These are phyloP conservation scores for Zalophus californianus DNA, from an alignment of 2,797 vertebrate species.

Conservation along the genomic window DNA sequence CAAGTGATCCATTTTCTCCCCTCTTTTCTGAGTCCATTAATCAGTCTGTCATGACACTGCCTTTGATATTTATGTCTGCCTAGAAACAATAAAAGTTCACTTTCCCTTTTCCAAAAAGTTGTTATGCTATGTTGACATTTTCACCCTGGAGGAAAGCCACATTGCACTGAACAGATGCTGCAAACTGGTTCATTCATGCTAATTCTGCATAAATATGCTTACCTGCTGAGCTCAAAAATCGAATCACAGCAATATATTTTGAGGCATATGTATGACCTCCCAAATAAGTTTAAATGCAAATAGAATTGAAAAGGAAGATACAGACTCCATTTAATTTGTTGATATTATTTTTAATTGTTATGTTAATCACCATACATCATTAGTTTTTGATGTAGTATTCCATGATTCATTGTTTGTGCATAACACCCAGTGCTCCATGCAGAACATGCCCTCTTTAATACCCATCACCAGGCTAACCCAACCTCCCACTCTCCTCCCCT, in stretches of 20 bases:
- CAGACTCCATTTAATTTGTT: not conserved
- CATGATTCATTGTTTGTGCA: too few species aligned
- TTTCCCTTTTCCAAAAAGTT: conserved; percentile 55
- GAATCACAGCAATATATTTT: not conserved
- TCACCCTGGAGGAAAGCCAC: conserved; percentile 64
- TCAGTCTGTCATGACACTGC: conserved; percentile 40
- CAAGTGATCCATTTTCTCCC: conserved; percentile 46
- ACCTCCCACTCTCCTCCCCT: too few species aligned
- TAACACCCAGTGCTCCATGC: too few species aligned
- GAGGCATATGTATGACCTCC: not conserved
- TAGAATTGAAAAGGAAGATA: not conserved
- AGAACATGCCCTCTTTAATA: too few species aligned
- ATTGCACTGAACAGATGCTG: conserved; percentile 35
- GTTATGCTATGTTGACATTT: conserved; percentile 53
- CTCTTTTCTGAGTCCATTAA: conserved; percentile 34
- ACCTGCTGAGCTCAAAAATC: conserved; percentile 16
- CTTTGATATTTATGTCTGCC: conserved; percentile 63
- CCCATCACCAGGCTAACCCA: too few species aligned
- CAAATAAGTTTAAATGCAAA: not conserved
- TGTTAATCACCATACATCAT: too few species aligned
- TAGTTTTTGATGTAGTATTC: too few species aligned
- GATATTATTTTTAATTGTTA: not conserved
- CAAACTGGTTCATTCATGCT: not conserved
- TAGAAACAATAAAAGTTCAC: conserved; percentile 60
- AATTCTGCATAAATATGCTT: conserved; percentile 64